Evolutionary conservation across 2,113 vertebrate genomes (phyloP).

Genomic region (Phainopepla nitens): DNA sequence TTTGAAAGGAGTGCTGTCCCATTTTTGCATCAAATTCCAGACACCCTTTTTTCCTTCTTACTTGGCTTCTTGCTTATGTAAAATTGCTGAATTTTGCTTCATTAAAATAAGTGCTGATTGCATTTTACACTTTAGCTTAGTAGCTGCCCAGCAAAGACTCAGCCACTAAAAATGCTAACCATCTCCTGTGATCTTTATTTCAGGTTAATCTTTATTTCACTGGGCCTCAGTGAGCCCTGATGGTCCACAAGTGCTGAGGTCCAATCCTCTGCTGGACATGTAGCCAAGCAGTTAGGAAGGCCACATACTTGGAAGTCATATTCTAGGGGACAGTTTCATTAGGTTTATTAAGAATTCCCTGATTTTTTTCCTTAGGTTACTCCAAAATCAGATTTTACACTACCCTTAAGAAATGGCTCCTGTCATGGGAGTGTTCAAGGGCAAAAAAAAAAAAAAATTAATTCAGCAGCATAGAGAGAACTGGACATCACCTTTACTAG

Average conservation of each 20-base stretch:
- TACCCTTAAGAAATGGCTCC: neutral
- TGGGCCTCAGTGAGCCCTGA: neutral
- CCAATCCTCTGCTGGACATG: neutral
- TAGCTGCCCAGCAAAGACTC: slow-evolving; percentile 16
- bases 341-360: neutral
- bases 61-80: neutral
- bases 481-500: neutral
- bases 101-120: slow-evolving; percentile 49
- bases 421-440: neutral
- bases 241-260: neutral
- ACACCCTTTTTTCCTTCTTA: neutral
- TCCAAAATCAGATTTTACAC: neutral
- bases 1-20: neutral
- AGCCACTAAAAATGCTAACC: neutral
- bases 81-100: slow-evolving; percentile 41
- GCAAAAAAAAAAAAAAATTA: neutral
- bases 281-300: neutral
- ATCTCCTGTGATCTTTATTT: neutral
- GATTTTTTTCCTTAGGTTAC: neutral
- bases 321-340: neutral
- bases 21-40: neutral
- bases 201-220: neutral
- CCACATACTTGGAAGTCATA: neutral
- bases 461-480: neutral
- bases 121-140: slow-evolving; percentile 6